phyloP scores from a whole-genome alignment of 2,113 vertebrate species.

The Alligator sinensis region DNA sequence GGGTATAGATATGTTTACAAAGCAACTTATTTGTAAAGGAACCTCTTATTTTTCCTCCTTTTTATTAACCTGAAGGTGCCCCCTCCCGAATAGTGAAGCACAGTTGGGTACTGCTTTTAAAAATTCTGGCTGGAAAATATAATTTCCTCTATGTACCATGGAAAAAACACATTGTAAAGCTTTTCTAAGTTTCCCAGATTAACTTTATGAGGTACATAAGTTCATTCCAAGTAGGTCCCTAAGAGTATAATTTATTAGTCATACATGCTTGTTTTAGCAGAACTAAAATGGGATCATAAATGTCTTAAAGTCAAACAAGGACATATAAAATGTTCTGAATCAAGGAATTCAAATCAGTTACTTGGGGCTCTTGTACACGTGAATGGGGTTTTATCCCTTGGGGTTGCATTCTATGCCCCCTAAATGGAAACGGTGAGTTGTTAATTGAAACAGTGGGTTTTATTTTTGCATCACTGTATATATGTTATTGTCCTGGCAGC shows the following conservation, averaged over 20 bases:
- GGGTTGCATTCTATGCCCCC: too few relatives aligned
- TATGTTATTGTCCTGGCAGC: too few relatives aligned
- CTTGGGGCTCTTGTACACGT: constrained; percentile 22
- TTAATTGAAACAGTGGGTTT: too few relatives aligned
- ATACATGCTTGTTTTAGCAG: constrained; percentile 86
- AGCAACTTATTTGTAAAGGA: constrained; percentile 2
- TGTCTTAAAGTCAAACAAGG: constrained; percentile 86
- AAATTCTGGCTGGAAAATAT: constrained; percentile 62
- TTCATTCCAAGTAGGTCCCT: constrained; percentile 79
- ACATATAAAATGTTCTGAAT: constrained; percentile 81
- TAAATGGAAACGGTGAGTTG: too few relatives aligned
- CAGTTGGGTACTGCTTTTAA: constrained; percentile 55
- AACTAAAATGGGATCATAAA: constrained; percentile 85
- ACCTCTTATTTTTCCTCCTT: background rate
- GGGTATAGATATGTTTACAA: background rate
- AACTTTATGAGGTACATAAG: constrained; percentile 79
- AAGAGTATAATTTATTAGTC: constrained; percentile 83
- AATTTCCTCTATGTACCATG: constrained; percentile 47
- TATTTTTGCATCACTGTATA: too few relatives aligned
- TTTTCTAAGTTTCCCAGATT: constrained; percentile 81
- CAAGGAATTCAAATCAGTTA: constrained; percentile 77
- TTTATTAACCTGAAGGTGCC: constrained; percentile 7
- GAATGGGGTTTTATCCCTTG: too few relatives aligned
- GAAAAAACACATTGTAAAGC: constrained; percentile 65
- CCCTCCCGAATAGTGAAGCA: constrained; percentile 2